These are phyloP conservation scores for Chauna torquata DNA, from an alignment of 2,113 vertebrate genomes.

Conservation along the genomic window DNA sequence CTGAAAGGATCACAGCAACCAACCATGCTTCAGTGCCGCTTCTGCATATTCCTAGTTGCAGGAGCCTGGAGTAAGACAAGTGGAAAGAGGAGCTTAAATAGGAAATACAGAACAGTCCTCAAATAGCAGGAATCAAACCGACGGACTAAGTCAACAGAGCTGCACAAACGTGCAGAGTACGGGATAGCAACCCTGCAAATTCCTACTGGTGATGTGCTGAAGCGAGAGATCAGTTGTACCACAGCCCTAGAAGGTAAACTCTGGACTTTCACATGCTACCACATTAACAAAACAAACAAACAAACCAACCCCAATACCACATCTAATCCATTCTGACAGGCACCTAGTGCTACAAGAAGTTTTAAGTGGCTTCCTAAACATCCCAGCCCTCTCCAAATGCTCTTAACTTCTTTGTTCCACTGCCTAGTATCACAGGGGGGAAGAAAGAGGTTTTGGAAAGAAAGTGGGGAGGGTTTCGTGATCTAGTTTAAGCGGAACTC, in stretches of 20 bases:
- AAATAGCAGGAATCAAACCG: accelerated
- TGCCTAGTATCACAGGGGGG: not conserved
- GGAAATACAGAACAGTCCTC: not conserved
- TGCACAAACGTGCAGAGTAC: not conserved
- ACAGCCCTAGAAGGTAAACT: not conserved
- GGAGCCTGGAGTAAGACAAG: not conserved
- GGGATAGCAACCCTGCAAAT: not conserved
- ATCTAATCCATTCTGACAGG: not conserved
- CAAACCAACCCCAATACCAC: not conserved
- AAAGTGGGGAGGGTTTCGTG: not conserved
- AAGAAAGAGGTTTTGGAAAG: not conserved
- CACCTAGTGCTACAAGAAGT: not conserved
- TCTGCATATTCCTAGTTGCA: not conserved
- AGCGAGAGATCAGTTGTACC: not conserved
- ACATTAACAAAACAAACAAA: not conserved
- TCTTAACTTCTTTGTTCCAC: not conserved
- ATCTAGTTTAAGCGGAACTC: not conserved
- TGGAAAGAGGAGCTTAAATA: accelerated
- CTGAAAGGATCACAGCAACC: not conserved
- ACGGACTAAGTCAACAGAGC: not conserved
- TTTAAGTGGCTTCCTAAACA: not conserved
- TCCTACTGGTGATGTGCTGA: not conserved
- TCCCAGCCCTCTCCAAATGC: not conserved
- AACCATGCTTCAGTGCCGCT: not conserved
- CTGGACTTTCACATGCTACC: not conserved